These are phyloP conservation scores for Myrmecophaga tridactyla DNA, from an alignment of 2,113 vertebrate genomes.

Conservation along the genomic window DNA sequence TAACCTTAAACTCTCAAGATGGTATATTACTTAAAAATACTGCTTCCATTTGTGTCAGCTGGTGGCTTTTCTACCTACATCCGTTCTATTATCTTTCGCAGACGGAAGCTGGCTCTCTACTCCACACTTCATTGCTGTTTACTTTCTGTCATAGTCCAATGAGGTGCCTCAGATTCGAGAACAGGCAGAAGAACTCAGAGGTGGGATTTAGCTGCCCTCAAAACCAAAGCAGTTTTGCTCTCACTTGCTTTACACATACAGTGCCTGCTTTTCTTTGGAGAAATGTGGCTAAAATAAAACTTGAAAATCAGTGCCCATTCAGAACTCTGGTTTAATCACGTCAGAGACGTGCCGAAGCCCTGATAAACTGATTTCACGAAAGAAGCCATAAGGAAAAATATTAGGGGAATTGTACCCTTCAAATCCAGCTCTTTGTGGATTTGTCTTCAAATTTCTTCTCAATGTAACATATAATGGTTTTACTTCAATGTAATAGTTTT, in stretches of 20 bases:
- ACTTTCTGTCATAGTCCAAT: background rate
- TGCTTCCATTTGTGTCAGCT: background rate
- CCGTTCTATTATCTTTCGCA: background rate
- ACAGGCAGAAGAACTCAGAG: background rate
- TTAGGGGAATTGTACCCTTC: background rate
- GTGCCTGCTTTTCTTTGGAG: too few species aligned
- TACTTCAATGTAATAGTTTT: background rate
- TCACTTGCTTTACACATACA: background rate
- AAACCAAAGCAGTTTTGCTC: background rate
- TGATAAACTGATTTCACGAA: background rate
- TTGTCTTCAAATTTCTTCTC: background rate
- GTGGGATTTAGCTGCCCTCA: background rate
- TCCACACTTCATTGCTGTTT: background rate
- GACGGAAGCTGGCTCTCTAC: background rate
- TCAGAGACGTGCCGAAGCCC: background rate
- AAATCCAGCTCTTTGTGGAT: background rate
- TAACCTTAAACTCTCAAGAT: too few species aligned
- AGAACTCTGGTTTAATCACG: background rate
- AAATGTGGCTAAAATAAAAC: background rate
- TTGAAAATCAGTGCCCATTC: background rate
- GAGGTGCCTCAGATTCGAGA: background rate
- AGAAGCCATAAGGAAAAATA: background rate
- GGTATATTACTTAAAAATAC: too few species aligned
- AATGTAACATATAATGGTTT: background rate
- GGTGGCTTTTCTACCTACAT: background rate